These are phyloP conservation scores for Thelaira solivaga DNA, from an alignment of 2,888 invertebrate species.

Conservation along the genomic window DNA sequence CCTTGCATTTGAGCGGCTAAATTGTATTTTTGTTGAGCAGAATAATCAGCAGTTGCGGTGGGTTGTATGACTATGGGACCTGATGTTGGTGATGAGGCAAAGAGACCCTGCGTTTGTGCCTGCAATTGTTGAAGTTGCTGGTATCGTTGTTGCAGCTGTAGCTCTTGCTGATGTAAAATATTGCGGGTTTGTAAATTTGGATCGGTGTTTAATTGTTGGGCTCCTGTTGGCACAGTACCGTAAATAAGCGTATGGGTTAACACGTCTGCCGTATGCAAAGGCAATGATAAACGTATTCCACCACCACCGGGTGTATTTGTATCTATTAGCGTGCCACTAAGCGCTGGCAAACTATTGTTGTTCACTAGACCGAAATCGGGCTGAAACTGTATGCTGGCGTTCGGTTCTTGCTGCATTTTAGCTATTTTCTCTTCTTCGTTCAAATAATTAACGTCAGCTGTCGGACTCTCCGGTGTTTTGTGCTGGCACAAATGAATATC, in stretches of 20 bases:
- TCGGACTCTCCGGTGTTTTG: conserved; percentile 56
- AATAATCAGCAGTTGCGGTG: conserved; percentile 61
- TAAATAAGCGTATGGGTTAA: conserved; percentile 75
- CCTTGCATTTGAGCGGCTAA: conserved; percentile 75
- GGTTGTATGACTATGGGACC: conserved; percentile 68
- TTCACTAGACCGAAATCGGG: conserved; percentile 76
- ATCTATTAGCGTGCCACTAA: conserved; percentile 56
- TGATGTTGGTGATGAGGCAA: conserved; percentile 65
- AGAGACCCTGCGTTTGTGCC: conserved; percentile 74
- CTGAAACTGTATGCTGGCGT: conserved; percentile 77
- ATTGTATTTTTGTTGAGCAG: conserved; percentile 65
- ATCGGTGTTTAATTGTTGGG: conserved; percentile 71
- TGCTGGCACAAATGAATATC: conserved; percentile 33
- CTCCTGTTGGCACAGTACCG: conserved; percentile 73
- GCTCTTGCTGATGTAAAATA: conserved; percentile 74
- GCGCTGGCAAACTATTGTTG: conserved; percentile 67
- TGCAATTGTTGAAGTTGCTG: conserved; percentile 75
- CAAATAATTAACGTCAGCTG: background rate
- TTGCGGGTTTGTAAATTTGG: conserved; percentile 71
- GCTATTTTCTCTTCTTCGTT: conserved; percentile 55
- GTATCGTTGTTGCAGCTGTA: conserved; percentile 75
- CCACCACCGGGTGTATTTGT: conserved; percentile 62
- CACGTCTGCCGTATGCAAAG: conserved; percentile 69
- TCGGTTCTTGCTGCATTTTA: conserved; percentile 77
- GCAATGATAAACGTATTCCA: conserved; percentile 64